phyloP scores from a whole-genome alignment of 2,797 vertebrate species.

The Borostomias antarcticus region DNA sequence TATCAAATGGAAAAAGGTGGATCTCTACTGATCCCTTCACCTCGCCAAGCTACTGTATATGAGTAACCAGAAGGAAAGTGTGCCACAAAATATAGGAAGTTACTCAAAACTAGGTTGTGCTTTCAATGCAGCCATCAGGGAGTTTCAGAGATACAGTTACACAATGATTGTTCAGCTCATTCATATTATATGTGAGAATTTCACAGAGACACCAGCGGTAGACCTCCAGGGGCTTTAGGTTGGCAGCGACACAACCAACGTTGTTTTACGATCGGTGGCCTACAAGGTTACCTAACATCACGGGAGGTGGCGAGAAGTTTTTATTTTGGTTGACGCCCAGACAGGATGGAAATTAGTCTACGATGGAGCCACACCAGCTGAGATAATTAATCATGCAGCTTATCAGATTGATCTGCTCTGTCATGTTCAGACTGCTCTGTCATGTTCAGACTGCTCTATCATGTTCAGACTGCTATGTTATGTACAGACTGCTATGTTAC shows the following conservation, averaged over 20 bases:
- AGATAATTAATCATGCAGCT: background rate
- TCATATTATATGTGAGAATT: conserved; percentile 23
- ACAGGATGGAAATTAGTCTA: conserved; percentile 7
- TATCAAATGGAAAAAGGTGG: conserved; percentile 17
- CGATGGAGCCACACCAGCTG: conserved; percentile 7
- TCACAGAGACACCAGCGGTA: no score
- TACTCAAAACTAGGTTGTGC: conserved; percentile 23
- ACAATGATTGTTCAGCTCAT: conserved; percentile 27
- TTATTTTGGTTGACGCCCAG: background rate
- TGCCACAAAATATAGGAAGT: conserved; percentile 9
- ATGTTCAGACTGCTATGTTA: no score
- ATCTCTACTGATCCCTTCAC: background rate
- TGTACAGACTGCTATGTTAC: no score
- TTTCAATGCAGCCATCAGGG: conserved; percentile 27
- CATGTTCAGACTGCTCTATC: no score
- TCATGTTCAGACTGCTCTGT: no score
- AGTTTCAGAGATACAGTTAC: conserved; percentile 23
- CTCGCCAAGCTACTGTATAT: conserved; percentile 23
- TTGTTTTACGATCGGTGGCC: background rate
- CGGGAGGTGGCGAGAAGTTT: background rate
- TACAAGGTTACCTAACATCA: background rate
- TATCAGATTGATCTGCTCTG: background rate
- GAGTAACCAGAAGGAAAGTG: conserved; percentile 31
- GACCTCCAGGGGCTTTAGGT: no score
- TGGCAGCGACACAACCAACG: no score